Conservation (phyloP, 2,888 invertebrate species). For the Aphidoletes aphidimyza region DNA sequence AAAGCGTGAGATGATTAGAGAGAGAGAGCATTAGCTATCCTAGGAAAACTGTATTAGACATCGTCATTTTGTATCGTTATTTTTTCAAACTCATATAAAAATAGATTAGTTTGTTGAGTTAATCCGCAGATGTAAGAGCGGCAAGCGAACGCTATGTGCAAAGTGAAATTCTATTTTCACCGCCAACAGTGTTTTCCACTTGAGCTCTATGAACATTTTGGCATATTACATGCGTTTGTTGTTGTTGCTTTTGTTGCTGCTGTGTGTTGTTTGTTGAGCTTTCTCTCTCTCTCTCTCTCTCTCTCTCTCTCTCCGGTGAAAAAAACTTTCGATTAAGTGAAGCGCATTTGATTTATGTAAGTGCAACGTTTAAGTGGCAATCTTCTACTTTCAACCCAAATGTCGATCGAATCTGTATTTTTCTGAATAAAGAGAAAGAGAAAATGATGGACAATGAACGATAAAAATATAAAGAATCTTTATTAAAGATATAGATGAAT, state of each 20-base stretch:
- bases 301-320: too few relatives aligned
- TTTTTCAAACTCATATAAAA: background rate
- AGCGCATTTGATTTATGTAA: constrained; percentile 25
- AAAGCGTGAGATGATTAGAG: too few relatives aligned
- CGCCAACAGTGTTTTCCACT: constrained; percentile 26
- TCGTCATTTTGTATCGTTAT: too few relatives aligned
- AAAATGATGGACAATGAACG: too few relatives aligned
- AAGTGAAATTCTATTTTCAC: constrained; percentile 31
- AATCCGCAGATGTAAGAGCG: background rate
- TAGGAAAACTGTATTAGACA: too few relatives aligned
- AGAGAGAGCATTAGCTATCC: too few relatives aligned
- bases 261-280: background rate
- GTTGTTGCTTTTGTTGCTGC: too few relatives aligned
- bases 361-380: background rate
- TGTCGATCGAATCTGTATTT: too few relatives aligned
- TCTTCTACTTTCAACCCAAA: background rate
- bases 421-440: too few relatives aligned
- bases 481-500: too few relatives aligned
- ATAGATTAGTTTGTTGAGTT: background rate
- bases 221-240: background rate
- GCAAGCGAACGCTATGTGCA: background rate
- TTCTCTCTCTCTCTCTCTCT: background rate
- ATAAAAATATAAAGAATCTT: too few relatives aligned
- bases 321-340: background rate
- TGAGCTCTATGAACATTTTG: background rate